Evolutionary conservation across 30 jellyfish, hydroid and myxozoan species (phyloP).

Genomic region (Phacellophora camtschatica): DNA sequence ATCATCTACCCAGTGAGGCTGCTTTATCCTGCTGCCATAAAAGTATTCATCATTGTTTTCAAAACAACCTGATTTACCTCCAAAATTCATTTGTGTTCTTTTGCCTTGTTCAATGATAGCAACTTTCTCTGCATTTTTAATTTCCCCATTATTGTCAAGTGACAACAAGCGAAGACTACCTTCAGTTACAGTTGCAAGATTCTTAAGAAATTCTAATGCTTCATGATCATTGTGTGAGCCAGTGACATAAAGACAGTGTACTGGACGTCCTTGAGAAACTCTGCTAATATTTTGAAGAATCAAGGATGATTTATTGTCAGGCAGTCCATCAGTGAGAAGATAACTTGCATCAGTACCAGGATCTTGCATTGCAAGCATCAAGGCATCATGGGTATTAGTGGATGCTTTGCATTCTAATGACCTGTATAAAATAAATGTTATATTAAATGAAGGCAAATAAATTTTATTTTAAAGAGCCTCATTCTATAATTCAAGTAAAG

Average conservation of each 20-base stretch:
- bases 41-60: no score
- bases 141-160: background rate
- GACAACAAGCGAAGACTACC: constrained; percentile 48
- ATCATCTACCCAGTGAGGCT: no score
- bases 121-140: background rate
- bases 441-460: no score
- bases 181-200: constrained; percentile 42
- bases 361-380: constrained; percentile 58
- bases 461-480: no score
- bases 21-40: no score
- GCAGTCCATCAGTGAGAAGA: constrained; percentile 73
- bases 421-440: no score
- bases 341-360: constrained; percentile 45
- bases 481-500: no score
- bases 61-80: no score
- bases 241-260: constrained; percentile 51
- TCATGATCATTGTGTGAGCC: constrained; percentile 25
- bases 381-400: constrained; percentile 67
- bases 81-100: no score
- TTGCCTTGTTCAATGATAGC: no score
- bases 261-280: constrained; percentile 46
- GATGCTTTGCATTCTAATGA: constrained; percentile 40
- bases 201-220: constrained; percentile 43
- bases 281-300: constrained; percentile 31
- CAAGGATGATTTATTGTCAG: constrained; percentile 58